These are phyloP conservation scores for Istiophorus platypterus DNA, from an alignment of 2,113 vertebrate species.

Conservation along the genomic window DNA sequence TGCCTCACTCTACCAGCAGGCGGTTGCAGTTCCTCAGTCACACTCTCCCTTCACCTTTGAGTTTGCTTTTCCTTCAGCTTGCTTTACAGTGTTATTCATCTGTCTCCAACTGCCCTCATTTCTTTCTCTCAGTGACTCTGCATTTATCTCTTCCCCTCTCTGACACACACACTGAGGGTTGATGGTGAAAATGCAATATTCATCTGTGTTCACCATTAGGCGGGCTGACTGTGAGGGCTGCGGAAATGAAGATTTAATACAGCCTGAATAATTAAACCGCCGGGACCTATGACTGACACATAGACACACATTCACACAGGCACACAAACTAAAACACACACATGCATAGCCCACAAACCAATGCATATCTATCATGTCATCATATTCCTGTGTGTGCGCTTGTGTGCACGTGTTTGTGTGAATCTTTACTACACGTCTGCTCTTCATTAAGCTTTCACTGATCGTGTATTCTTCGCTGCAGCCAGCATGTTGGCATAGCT, in stretches of 20 bases:
- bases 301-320: constrained; percentile 29
- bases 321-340: constrained; percentile 38
- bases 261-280: constrained; percentile 85
- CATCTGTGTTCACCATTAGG: constrained; percentile 78
- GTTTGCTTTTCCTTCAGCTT: constrained; percentile 52
- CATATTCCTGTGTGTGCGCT: constrained; percentile 9
- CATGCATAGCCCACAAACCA: constrained; percentile 23
- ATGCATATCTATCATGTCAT: constrained; percentile 35
- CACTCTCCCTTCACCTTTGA: constrained; percentile 40
- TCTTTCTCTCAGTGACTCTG: constrained; percentile 60
- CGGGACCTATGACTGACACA: constrained; percentile 68
- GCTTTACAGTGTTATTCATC: constrained; percentile 36
- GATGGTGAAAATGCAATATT: constrained; percentile 73
- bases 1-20: constrained; percentile 55
- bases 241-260: constrained; percentile 85
- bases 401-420: constrained; percentile 19
- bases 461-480: constrained; percentile 35
- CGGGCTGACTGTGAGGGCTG: constrained; percentile 65
- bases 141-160: constrained; percentile 47
- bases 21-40: constrained; percentile 45
- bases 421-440: constrained; percentile 36
- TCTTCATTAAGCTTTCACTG: constrained; percentile 50
- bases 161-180: constrained; percentile 31
- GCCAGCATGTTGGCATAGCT: constrained; percentile 32
- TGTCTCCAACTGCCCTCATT: constrained; percentile 22